phyloP scores from a whole-genome alignment of 2,888 invertebrate species.

The Ochlodes sylvanus region DNA sequence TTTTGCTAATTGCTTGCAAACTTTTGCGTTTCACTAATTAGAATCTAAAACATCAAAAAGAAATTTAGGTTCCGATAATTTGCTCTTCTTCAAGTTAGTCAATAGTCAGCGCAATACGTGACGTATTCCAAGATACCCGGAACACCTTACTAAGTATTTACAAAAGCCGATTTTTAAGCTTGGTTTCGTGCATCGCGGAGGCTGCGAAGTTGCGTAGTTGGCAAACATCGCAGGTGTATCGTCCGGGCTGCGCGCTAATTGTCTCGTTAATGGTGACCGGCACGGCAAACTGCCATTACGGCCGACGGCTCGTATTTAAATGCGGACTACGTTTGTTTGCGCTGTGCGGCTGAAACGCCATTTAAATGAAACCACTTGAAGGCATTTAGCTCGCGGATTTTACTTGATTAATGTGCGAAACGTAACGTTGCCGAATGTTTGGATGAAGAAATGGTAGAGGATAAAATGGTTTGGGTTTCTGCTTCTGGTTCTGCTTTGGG shows the following conservation, averaged over 20 bases:
- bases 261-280: constrained; percentile 22
- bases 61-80: too few species aligned
- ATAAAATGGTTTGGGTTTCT: too few species aligned
- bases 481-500: too few species aligned
- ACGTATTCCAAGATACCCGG: too few species aligned
- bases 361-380: constrained; percentile 27
- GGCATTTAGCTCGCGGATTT: constrained; percentile 22
- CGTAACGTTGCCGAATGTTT: neutral
- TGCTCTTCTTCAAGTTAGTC: too few species aligned
- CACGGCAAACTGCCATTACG: constrained; percentile 29
- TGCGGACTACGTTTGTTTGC: constrained; percentile 14
- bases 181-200: neutral
- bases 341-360: constrained; percentile 19
- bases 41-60: too few species aligned
- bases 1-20: too few species aligned
- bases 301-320: constrained; percentile 21
- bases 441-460: neutral
- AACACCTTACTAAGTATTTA: too few species aligned
- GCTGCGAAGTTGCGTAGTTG: neutral
- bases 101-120: too few species aligned
- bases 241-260: constrained; percentile 23
- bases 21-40: too few species aligned
- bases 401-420: constrained; percentile 15
- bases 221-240: neutral
- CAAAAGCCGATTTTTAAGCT: too few species aligned